Base-by-base conservation (phyloP, 1,140 invertebrate genomes). In the Eufriesea mexicana region DNA sequence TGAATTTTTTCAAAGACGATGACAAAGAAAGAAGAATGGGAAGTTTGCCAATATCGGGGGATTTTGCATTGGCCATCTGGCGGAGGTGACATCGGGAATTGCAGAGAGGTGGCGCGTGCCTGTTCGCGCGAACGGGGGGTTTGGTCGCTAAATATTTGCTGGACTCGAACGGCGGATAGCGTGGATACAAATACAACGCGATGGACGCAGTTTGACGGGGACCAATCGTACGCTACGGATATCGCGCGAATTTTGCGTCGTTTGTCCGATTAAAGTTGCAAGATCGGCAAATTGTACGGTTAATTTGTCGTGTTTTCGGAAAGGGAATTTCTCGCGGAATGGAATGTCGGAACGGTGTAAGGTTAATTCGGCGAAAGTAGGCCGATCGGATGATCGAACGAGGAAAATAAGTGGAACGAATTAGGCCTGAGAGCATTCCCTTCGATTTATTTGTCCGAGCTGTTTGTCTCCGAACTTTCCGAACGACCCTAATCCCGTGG, bases 11-110 rank as follows among this genome's bases (percentile, higher is more conserved):
- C 10, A 51, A 51, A 64, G 67, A 68, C 35, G 66, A 51, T 35
- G 76, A 66, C 25, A 49, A 16, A 49, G 45, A 10, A 55, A 64
- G 73, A 75, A 68, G n/a, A n/a, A 42, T 42, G 83, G 78, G 78
- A 86, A 74, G 73, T 82, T 85, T 85, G 83, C 73, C 83, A 85
- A 85, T 85, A 74, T 76, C 66, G 61, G n/a, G 66, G 12, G 35
- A 57, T 68, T 82, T 66, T 23, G 59, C 78, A 51, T 84, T 72
- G 49, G 25, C 47, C 47, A 12, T 49, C 47, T 2, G 14, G 51
- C 51, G 54, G 18, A 20, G 54, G 18, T 20, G 18, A 16, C 10
- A 16, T 51, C 16, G 49, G 12, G 49, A 9, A 51, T 51, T 51
- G 49, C 10, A 18, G 0, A 16, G 54, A 47, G 42, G 55, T 71